Evolutionary conservation across 2,888 invertebrate genomes (phyloP).

Genomic region (Acanthacorydalis orientalis): DNA sequence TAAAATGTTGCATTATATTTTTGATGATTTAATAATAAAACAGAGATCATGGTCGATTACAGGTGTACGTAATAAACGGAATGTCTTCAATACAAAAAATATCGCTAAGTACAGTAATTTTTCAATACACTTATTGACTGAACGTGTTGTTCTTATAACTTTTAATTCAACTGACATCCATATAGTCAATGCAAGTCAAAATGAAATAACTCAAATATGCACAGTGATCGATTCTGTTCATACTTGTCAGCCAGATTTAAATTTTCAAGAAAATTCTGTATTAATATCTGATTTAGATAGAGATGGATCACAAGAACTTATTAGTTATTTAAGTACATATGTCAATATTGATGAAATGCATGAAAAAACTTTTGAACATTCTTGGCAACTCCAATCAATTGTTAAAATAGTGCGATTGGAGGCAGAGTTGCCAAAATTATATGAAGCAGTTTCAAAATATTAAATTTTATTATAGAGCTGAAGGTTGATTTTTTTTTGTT

Average conservation of each 20-base stretch:
- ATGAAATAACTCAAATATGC: conserved; percentile 62
- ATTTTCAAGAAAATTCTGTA: conserved; percentile 53
- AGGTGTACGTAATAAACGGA: conserved; percentile 12
- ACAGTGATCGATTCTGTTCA: conserved; percentile 23
- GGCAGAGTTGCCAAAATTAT: conserved; percentile 54
- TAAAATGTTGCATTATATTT: conserved; percentile 8
- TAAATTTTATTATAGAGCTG: background rate
- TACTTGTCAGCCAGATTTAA: conserved; percentile 56
- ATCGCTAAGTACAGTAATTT: conserved; percentile 27
- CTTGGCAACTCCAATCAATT: conserved; percentile 47
- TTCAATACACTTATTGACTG: conserved; percentile 41
- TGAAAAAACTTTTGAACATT: conserved; percentile 17
- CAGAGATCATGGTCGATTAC: conserved; percentile 13
- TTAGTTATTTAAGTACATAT: conserved; percentile 58
- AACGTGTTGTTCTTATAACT: conserved; percentile 60
- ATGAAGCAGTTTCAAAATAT: conserved; percentile 25
- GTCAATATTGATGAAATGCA: conserved; percentile 22
- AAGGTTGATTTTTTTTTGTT: too few relatives aligned
- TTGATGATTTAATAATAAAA: conserved; percentile 8
- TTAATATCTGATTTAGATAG: conserved; percentile 59
- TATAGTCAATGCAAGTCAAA: conserved; percentile 62
- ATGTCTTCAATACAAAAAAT: conserved; percentile 6
- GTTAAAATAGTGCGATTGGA: conserved; percentile 53
- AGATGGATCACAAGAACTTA: conserved; percentile 59
- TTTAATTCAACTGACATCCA: conserved; percentile 58